phyloP scores from a whole-genome alignment of 2,888 invertebrate species.

The Petrolisthes cinctipes region DNA sequence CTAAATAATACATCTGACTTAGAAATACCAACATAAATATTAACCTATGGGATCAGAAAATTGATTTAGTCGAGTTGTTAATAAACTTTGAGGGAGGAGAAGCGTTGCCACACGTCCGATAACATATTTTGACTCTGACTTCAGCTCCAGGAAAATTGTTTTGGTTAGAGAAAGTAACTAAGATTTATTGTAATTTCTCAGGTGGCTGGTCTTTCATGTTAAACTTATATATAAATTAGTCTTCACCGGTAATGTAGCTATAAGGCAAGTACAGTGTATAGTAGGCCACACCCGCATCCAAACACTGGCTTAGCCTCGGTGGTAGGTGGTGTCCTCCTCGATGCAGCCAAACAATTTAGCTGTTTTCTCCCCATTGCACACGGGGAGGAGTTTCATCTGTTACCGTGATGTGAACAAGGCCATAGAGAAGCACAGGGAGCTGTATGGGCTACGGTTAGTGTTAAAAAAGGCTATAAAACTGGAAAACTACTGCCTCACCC shows the following conservation, averaged over 20 bases:
- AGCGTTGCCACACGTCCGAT: slow-evolving; percentile 9
- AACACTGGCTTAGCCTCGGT: slow-evolving; percentile 11
- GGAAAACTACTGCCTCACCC: slow-evolving; percentile 62
- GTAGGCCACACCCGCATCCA: neutral
- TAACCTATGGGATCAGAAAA: neutral
- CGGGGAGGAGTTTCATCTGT: slow-evolving; percentile 58
- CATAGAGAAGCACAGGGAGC: slow-evolving; percentile 63
- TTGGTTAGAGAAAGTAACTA: neutral
- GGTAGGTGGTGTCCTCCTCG: no score
- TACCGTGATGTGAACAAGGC: slow-evolving; percentile 64
- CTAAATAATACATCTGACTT: neutral
- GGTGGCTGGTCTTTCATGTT: neutral
- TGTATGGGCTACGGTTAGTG: slow-evolving; percentile 58
- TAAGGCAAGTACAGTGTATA: neutral
- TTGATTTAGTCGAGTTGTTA: neutral
- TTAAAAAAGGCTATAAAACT: slow-evolving; percentile 61
- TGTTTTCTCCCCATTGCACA: slow-evolving; percentile 54
- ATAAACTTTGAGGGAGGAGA: slow-evolving; percentile 5
- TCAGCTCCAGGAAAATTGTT: neutral
- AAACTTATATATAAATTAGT: neutral
- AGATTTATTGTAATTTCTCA: neutral
- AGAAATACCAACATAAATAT: neutral
- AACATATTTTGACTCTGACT: neutral
- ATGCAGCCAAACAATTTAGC: slow-evolving; percentile 48
- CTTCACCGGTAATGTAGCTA: neutral